Evolutionary conservation across 1,140 invertebrate genomes (phyloP), one percentile per base, ranked within the genome.

Genomic region (Drosophila miranda): DNA sequence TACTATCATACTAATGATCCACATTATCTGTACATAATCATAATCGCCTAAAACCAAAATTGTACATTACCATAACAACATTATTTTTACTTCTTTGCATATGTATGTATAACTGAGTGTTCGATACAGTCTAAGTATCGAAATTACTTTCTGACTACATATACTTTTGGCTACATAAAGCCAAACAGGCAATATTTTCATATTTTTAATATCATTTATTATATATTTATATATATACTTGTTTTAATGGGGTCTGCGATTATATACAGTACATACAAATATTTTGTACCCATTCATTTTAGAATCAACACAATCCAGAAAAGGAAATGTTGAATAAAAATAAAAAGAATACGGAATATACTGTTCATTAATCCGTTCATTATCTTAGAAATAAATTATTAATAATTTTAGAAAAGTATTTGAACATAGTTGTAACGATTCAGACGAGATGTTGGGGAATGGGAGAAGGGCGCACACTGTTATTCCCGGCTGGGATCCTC

Each of bases 1-100:
- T 26, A 26, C 4, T 19, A 19, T 19, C 19, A 26, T 26, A 5
- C 23, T 26, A 26, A 26, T 46, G 51, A 49, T 14, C 26, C 42
- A 42, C 61, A 60, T 67, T 57, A 42, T 49, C 14, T 63, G 38
- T 46, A 54, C 34, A 41, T 54, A 74, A 23, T 16, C 23, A 38
- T 42, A 34, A 5, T 38, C 41, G 41, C 30, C 48, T 6, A 30
- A 14, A 44, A 42, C 42, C 23, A 11, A 56, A 64, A 55, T 48
- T 77, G 45, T 74, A 75, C 9, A 67, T 58, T 49, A 19, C 28
- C 13, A 28, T 46, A 58, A 43, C 30, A 6, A 34, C 30, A 8
- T 30, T 28, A 19, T 41, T 38, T 52, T 52, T 41, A 16, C 34
- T n/a, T 2, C 7, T 5, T 14, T 41, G n/a, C 16, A 23, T 42